Evolutionary conservation across 2,888 invertebrate genomes (phyloP).

Genomic region (Andricus curvator): DNA sequence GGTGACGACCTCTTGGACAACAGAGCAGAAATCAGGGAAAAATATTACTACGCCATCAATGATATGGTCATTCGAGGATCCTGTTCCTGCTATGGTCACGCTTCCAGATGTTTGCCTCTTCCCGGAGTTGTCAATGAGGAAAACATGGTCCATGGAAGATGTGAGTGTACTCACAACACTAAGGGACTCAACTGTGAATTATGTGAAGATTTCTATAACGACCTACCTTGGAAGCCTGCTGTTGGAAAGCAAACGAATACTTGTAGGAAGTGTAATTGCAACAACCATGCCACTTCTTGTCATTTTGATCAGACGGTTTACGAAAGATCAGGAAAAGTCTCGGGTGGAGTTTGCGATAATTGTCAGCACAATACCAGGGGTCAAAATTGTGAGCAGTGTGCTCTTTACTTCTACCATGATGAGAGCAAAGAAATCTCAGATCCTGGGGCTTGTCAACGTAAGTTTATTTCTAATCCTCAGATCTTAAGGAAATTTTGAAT

Average conservation of each 20-base stretch:
- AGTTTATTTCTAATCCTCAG: constrained; percentile 66
- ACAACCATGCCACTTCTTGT: constrained; percentile 95
- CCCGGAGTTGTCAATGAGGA: constrained; percentile 86
- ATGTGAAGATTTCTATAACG: constrained; percentile 98
- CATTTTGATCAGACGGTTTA: constrained; percentile 97
- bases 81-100: constrained; percentile 99
- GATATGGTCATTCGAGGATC: constrained; percentile 99
- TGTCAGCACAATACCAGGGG: constrained; percentile 98
- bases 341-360: constrained; percentile 98
- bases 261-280: constrained; percentile 96
- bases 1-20: constrained; percentile 97
- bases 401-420: constrained; percentile 95
- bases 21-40: constrained; percentile 95
- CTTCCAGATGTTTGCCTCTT: constrained; percentile 91
- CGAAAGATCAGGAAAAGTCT: constrained; percentile 92
- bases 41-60: constrained; percentile 98
- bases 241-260: constrained; percentile 95
- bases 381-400: constrained; percentile 97
- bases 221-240: constrained; percentile 98
- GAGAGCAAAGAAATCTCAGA: constrained; percentile 90
- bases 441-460: constrained; percentile 92
- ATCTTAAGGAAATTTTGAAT: background rate
- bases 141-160: constrained; percentile 98
- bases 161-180: constrained; percentile 98
- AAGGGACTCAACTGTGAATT: constrained; percentile 97